Conservation (phyloP, 2,113 vertebrate species). For the Ciconia maguari region DNA sequence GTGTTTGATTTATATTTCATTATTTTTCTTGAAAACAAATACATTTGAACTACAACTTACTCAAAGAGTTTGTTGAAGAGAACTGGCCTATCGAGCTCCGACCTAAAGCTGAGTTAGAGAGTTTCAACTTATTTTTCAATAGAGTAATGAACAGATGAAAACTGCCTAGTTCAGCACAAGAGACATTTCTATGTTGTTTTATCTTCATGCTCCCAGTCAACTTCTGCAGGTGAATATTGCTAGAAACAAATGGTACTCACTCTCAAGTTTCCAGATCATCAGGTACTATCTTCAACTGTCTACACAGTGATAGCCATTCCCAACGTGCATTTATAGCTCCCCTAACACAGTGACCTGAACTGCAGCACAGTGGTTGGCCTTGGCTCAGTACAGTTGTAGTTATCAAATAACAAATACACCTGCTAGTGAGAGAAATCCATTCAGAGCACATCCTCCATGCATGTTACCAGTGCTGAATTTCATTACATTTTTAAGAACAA, state of each 20-base stretch:
- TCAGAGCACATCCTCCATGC: not conserved
- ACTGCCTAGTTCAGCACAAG: not conserved
- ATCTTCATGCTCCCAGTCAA: not conserved
- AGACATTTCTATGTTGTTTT: not conserved
- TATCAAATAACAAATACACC: not conserved
- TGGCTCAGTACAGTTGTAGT: accelerated
- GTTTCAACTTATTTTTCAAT: not conserved
- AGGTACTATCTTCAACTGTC: not conserved
- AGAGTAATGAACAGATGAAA: not conserved
- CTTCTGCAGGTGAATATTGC: not conserved
- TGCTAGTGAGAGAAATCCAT: not conserved
- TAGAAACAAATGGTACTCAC: not conserved
- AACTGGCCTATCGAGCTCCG: not conserved
- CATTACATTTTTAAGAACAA: not conserved
- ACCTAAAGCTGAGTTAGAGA: not conserved
- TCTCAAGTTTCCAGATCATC: not conserved
- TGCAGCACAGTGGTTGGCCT: not conserved
- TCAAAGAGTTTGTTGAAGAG: not conserved
- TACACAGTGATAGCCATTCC: not conserved
- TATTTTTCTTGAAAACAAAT: not conserved
- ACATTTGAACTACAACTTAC: not conserved
- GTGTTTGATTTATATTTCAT: not conserved
- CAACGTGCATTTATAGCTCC: not conserved
- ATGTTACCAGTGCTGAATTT: not conserved
- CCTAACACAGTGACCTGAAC: not conserved